Evolutionary conservation across 2,888 invertebrate species (phyloP), one percentile per base, ranked within the genome.

Genomic region (Agrotis ipsilon): DNA sequence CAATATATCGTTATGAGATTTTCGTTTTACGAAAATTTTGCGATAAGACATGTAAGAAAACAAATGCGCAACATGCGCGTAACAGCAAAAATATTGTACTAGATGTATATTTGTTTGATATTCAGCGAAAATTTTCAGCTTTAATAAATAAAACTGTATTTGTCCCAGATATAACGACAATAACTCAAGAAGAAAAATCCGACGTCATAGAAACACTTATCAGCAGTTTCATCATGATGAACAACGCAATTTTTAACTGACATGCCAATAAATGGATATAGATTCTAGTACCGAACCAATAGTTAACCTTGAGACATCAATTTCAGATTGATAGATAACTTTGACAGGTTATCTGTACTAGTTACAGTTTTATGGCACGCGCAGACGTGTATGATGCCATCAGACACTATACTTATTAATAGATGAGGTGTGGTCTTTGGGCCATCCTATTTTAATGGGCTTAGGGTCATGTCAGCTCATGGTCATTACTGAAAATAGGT

Each of bases 251-350:
- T 68, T 69, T 66, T 39, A 70, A 71, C 69, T 49, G 65, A 68
- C 71, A 72, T 18, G 72, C 64, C 66, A 80, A 67, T 65, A 78
- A 59, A 77, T 74, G 59, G 57, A 48, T 66, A 52, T 62, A 65
- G 57, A 72, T 62, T 78, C 51, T 54, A 52, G 32, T 69, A 55
- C 19, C 67, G 43, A 72, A 46, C 24, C 18, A 51, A 57, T 55
- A 69, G 68, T 72, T 81, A 72, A 74, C 82, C 81, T 83, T 82
- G 72, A 70, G 49, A 67, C 78, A 68, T 81, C 76, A 76, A 73
- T 78, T 81, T 68, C 52, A 78, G 82, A 81, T 78, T 81, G 76
- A 79, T 79, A 72, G 80, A 77, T 82, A 70, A 70, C 48, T 75
- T 72, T 70, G 80, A 82, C 72, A 74, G 69, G 51, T 60, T 66